A percentile compares a stretch with the other conserved stretches of the same genome.
Conservation (phyloP, 2,797 vertebrate species). For the Urophycis tenuis region DNA sequence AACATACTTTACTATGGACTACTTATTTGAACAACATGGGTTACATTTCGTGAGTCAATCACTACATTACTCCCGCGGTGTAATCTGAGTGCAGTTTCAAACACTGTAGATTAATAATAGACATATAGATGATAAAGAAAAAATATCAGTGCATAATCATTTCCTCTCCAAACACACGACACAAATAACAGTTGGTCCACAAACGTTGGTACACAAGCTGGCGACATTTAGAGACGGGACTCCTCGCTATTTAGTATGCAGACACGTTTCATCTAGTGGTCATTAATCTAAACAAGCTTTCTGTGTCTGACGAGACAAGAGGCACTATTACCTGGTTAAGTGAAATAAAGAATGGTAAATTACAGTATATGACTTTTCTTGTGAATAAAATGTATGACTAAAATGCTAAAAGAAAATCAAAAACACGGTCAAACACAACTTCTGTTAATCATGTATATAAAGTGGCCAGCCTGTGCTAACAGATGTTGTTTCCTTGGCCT, state of each 20-base stretch:
- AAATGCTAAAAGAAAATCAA: conserved; percentile 5
- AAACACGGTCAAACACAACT: conserved; percentile 16
- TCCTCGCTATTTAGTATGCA: conserved; percentile 36
- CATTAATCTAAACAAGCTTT: conserved; percentile 25
- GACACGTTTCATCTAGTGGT: conserved; percentile 40
- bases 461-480: conserved; percentile 37
- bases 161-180: conserved; percentile 45
- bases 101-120: conserved; percentile 56
- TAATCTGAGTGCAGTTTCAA: conserved; percentile 33
- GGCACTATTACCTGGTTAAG: conserved; percentile 7
- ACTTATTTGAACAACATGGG: conserved; percentile 14
- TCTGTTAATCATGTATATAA: conserved; percentile 32
- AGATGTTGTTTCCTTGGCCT: conserved; percentile 43
- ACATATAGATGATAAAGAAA: conserved; percentile 63
- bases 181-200: conserved; percentile 36
- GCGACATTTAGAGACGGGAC: conserved; percentile 28
- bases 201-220: conserved; percentile 44
- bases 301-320: conserved; percentile 17
- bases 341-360: conserved; percentile 14
- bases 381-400: conserved; percentile 15
- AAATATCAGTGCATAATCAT: conserved; percentile 75
- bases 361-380: conserved; percentile 16
- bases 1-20: conserved; percentile 34
- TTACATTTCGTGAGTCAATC: conserved; percentile 1
- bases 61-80: conserved; percentile 43